phyloP scores from a whole-genome alignment of 2,888 invertebrate genomes.

The Steinernema carpocapsae region DNA sequence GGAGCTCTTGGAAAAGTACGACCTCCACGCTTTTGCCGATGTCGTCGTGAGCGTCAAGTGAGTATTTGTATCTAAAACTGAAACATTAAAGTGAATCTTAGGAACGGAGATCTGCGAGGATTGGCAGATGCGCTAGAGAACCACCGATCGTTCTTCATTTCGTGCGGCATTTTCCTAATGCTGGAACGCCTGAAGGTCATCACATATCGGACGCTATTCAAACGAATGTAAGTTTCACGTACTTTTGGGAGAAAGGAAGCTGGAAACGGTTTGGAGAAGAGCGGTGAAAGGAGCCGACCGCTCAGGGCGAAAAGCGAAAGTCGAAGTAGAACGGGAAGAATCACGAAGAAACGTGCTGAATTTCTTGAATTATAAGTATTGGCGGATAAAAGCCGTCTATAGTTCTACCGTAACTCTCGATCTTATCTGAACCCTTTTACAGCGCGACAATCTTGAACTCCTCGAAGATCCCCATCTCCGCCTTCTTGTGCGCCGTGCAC shows the following conservation, averaged over 20 bases:
- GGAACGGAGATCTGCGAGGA: slow-evolving; percentile 80
- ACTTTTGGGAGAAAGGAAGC: neutral
- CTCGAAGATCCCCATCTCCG: slow-evolving; percentile 86
- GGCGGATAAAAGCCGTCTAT: too few species aligned
- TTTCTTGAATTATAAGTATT: too few species aligned
- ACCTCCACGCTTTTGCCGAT: slow-evolving; percentile 87
- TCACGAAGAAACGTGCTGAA: too few species aligned
- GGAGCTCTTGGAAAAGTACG: slow-evolving; percentile 83
- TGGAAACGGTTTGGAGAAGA: neutral
- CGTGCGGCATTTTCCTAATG: slow-evolving; percentile 94
- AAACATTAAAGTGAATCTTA: slow-evolving; percentile 49
- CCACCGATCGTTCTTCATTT: slow-evolving; percentile 90
- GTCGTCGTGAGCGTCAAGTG: slow-evolving; percentile 83
- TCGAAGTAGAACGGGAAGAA: slow-evolving; percentile 1
- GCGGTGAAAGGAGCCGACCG: neutral
- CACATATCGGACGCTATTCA: slow-evolving; percentile 92
- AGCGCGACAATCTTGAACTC: slow-evolving; percentile 72
- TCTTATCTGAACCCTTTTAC: slow-evolving; percentile 35
- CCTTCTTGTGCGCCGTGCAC: slow-evolving; percentile 82
- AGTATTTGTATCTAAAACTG: neutral
- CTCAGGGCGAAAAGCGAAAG: neutral
- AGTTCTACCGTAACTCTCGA: too few species aligned
- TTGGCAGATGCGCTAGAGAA: slow-evolving; percentile 72
- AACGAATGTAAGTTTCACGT: slow-evolving; percentile 77
- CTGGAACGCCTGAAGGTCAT: slow-evolving; percentile 93